These are phyloP conservation scores for Lepidocyrtoides sp. DNA, from an alignment of 2,888 invertebrate genomes.

Conservation along the genomic window DNA sequence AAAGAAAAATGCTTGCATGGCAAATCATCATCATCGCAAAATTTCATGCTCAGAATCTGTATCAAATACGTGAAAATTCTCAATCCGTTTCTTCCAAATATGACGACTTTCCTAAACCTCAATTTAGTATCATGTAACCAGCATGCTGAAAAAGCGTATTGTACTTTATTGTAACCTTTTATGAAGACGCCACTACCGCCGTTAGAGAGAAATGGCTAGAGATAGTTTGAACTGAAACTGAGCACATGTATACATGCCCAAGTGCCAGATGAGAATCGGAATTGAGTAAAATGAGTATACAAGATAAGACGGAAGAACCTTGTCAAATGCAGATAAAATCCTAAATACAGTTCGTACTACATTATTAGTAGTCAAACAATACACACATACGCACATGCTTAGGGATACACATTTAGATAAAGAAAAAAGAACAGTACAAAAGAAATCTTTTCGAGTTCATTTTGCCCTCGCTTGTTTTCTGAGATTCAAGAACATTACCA, in stretches of 20 bases:
- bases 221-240: constrained; percentile 26
- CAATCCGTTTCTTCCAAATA: not conserved
- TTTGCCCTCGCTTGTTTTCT: not conserved
- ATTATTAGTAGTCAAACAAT: constrained; percentile 2
- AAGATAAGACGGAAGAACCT: constrained; percentile 20
- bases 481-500: not conserved
- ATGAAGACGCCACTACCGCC: not conserved
- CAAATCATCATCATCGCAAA: constrained; percentile 55
- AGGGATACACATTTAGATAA: not conserved
- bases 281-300: not conserved
- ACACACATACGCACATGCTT: not conserved
- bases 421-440: not conserved
- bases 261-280: too few species aligned
- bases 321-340: constrained; percentile 47
- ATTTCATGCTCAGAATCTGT: constrained; percentile 15
- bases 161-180: not conserved
- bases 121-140: not conserved
- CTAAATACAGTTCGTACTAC: not conserved
- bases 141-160: too few species aligned
- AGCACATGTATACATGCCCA: not conserved
- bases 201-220: not conserved
- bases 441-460: constrained; percentile 10
- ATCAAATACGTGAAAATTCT: constrained; percentile 23
- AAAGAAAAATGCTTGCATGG: constrained; percentile 67
- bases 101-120: too few species aligned